Conservation (phyloP, 2,113 vertebrate species). For the Felis chaus region DNA sequence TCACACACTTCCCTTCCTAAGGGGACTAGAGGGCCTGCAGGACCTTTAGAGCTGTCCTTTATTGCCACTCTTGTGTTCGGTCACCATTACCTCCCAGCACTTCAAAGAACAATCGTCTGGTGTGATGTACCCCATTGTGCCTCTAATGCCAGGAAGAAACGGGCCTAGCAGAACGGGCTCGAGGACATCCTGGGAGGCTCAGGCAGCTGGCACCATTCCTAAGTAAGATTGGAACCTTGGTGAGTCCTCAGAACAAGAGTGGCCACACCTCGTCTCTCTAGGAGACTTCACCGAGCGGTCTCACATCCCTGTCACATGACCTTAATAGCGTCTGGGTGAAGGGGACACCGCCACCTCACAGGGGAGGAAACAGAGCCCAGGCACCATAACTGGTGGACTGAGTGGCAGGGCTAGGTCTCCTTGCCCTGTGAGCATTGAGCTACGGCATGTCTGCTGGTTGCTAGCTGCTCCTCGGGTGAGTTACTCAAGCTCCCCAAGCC, state of each 20-base stretch:
- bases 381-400: neutral
- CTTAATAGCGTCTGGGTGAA: neutral
- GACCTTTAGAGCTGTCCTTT: neutral
- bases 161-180: neutral
- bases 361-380: neutral
- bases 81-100: neutral
- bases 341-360: neutral
- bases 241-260: neutral
- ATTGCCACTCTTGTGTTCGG: neutral
- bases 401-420: neutral
- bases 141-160: neutral
- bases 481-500: neutral
- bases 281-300: neutral
- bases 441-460: neutral
- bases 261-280: neutral
- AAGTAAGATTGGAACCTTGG: neutral
- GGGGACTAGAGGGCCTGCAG: neutral
- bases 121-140: fast-evolving
- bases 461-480: neutral
- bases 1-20: slow-evolving; percentile 8
- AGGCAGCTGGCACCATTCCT: neutral
- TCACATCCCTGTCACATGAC: neutral
- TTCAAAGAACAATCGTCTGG: neutral
- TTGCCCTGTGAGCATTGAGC: neutral
- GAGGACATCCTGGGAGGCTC: neutral